A percentile compares a stretch with the other conserved stretches of the same genome.
These are phyloP conservation scores for Pempheris klunzingeri DNA, from an alignment of 2,797 vertebrate species.

Conservation along the genomic window DNA sequence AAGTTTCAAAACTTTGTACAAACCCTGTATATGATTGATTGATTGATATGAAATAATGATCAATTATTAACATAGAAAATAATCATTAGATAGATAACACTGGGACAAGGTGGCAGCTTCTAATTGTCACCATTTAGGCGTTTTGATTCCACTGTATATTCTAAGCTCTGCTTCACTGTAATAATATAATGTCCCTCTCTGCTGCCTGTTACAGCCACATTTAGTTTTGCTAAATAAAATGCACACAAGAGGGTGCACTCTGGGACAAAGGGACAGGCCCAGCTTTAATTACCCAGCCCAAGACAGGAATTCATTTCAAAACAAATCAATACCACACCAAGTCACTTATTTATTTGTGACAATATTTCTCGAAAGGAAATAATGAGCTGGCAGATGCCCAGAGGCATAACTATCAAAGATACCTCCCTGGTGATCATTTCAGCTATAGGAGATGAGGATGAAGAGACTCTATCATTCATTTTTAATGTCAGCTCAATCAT, in stretches of 20 bases:
- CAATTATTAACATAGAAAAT: not conserved
- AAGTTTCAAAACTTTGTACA: too few species aligned
- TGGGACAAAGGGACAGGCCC: constrained; percentile 68
- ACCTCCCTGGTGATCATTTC: constrained; percentile 81
- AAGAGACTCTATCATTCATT: constrained; percentile 84
- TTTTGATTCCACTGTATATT: not conserved
- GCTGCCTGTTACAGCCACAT: constrained; percentile 56
- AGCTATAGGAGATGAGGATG: constrained; percentile 76
- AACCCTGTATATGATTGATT: not conserved
- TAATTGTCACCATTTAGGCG: not conserved
- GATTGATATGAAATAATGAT: not conserved
- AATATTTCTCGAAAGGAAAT: constrained; percentile 82
- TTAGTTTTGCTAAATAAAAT: constrained; percentile 69
- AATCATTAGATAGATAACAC: not conserved
- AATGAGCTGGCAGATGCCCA: constrained; percentile 83
- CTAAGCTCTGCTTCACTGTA: constrained; percentile 21
- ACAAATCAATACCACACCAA: constrained; percentile 84
- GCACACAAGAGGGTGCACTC: constrained; percentile 54
- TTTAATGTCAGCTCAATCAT: constrained; percentile 86
- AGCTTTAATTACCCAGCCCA: constrained; percentile 81
- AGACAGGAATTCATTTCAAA: constrained; percentile 80
- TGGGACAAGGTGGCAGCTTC: not conserved
- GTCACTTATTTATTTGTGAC: constrained; percentile 84
- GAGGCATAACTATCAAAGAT: constrained; percentile 83
- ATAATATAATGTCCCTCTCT: constrained; percentile 30